Conservation (phyloP, 2,888 invertebrate genomes). For the Malachius bipustulatus region DNA sequence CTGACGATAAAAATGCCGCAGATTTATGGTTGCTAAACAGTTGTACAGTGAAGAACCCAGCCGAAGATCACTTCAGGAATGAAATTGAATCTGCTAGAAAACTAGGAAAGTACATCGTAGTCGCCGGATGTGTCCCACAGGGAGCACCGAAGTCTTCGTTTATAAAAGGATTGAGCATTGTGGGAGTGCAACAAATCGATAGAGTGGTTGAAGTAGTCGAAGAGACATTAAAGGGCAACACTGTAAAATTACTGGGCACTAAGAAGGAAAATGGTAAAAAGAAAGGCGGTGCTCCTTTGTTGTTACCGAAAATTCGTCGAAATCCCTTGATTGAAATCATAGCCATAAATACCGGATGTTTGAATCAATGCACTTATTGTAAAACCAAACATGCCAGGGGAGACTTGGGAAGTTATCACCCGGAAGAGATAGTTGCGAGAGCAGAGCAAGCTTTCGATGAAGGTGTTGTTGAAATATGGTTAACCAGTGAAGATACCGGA, state of each 20-base stretch:
- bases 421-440: constrained; percentile 77
- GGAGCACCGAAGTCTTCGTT: constrained; percentile 67
- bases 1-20: constrained; percentile 67
- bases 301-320: constrained; percentile 86
- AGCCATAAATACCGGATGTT: constrained; percentile 88
- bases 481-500: constrained; percentile 94
- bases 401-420: constrained; percentile 87
- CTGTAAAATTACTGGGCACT: constrained; percentile 47
- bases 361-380: constrained; percentile 98
- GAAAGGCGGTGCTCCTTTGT: constrained; percentile 75
- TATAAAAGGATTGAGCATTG: constrained; percentile 72
- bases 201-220: constrained; percentile 95
- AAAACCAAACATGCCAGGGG: constrained; percentile 97
- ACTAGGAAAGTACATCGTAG: constrained; percentile 71
- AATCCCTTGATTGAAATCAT: constrained; percentile 97
- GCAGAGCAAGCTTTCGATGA: constrained; percentile 80
- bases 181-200: constrained; percentile 99
- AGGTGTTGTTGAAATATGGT: constrained; percentile 93
- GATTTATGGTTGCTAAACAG: constrained; percentile 94
- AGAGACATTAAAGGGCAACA: constrained; percentile 82
- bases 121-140: constrained; percentile 98
- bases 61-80: constrained; percentile 92
- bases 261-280: constrained; percentile 70
- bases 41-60: constrained; percentile 96
- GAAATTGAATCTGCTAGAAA: constrained; percentile 66